These are phyloP conservation scores for Callyntrura guangdongensis DNA, from an alignment of 2,888 invertebrate species.

Conservation along the genomic window DNA sequence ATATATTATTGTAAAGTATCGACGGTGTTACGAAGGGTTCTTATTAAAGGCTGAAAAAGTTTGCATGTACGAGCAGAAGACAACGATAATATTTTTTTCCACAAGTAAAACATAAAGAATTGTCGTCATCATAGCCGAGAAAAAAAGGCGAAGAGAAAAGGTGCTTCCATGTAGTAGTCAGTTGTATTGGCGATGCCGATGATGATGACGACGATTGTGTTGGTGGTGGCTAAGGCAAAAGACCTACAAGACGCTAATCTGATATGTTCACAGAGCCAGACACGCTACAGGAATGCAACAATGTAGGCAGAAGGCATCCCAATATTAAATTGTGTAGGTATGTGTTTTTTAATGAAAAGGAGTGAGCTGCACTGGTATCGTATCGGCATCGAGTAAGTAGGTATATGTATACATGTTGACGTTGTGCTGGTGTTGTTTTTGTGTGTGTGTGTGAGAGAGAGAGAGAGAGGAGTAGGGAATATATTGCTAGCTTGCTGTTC, in stretches of 20 bases:
- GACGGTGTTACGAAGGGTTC: conserved; percentile 7
- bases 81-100: conserved; percentile 12
- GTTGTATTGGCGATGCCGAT: not conserved
- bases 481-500: not conserved
- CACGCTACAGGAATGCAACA: conserved; percentile 74
- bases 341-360: conserved; percentile 31
- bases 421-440: conserved; percentile 12
- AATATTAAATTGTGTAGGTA: conserved; percentile 7
- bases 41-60: conserved; percentile 31
- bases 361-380: conserved; percentile 31
- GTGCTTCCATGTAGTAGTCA: not conserved
- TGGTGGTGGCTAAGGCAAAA: conserved; percentile 58
- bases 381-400: conserved; percentile 44
- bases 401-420: conserved; percentile 45
- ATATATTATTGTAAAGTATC: not conserved
- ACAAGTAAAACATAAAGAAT: conserved; percentile 6
- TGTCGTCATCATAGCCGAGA: conserved; percentile 14
- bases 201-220: conserved; percentile 13
- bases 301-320: conserved; percentile 57
- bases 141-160: conserved; percentile 6
- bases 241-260: conserved; percentile 30
- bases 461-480: conserved; percentile 22
- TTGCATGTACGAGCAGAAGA: conserved; percentile 45
- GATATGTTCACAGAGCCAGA: conserved; percentile 65
- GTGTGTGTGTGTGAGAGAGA: not conserved